These are phyloP conservation scores for Cyanoramphus novaezelandiae DNA, from an alignment of 2,113 vertebrate genomes.

Conservation along the genomic window DNA sequence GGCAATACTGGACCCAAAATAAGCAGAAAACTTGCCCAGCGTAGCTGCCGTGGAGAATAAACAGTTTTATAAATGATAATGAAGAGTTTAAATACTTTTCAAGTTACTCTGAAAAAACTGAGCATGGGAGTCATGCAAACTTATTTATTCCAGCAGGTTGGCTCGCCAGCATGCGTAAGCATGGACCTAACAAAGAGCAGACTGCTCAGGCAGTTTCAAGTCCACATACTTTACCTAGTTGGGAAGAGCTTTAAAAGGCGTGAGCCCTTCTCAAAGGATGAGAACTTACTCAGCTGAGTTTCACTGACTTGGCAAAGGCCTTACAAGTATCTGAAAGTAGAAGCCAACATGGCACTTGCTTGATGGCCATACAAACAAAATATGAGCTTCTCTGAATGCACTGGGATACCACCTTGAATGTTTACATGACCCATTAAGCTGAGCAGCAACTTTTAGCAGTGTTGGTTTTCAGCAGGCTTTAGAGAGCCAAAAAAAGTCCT, in stretches of 20 bases:
- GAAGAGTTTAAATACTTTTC: background rate
- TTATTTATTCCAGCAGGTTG: background rate
- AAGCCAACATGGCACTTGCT: fast-evolving
- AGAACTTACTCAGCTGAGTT: background rate
- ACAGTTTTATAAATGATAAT: background rate
- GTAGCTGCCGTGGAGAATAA: background rate
- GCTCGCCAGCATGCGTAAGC: fast-evolving
- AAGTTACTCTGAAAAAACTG: background rate
- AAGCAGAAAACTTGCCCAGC: background rate
- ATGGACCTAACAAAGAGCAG: background rate
- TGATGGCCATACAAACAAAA: fast-evolving
- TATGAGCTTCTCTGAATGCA: fast-evolving
- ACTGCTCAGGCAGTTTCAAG: background rate
- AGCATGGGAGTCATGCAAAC: fast-evolving
- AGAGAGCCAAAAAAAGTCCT: background rate
- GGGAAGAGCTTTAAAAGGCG: background rate
- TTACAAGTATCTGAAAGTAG: background rate
- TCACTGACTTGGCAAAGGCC: background rate
- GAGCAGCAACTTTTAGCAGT: background rate
- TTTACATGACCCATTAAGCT: fast-evolving
- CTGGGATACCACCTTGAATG: fast-evolving
- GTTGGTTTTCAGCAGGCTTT: background rate
- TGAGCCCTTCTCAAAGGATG: background rate
- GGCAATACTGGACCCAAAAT: background rate
- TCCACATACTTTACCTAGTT: background rate